phyloP scores from a whole-genome alignment of 2,113 vertebrate species.

The Raja brachyura region DNA sequence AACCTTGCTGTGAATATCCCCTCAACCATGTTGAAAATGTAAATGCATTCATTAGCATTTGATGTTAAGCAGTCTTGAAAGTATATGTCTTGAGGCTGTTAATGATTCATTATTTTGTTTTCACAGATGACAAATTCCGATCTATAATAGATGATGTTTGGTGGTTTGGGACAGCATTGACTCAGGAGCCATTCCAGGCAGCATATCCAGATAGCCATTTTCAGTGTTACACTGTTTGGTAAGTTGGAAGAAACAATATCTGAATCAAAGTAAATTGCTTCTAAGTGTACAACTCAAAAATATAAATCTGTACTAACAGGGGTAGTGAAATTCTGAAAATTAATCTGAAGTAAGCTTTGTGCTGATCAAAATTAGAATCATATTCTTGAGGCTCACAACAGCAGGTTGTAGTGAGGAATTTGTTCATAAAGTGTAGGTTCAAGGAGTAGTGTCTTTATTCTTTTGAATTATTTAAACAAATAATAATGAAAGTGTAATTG shows the following conservation, averaged over 20 bases:
- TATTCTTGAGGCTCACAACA: too few relatives aligned
- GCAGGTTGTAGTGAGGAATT: too few relatives aligned
- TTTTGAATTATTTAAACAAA: too few relatives aligned
- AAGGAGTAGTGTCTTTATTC: too few relatives aligned
- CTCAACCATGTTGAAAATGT: too few relatives aligned
- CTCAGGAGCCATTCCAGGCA: conserved; percentile 84
- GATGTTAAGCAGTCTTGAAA: neutral
- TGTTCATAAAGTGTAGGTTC: too few relatives aligned
- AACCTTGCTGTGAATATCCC: neutral
- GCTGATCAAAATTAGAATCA: too few relatives aligned
- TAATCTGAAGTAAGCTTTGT: neutral
- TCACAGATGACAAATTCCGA: conserved; percentile 79
- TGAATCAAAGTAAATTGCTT: neutral
- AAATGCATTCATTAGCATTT: neutral
- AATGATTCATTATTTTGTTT: conserved; percentile 29
- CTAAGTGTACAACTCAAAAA: neutral
- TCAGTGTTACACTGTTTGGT: conserved; percentile 94
- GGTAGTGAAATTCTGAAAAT: neutral
- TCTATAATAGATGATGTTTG: conserved; percentile 96
- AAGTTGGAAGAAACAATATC: conserved; percentile 42
- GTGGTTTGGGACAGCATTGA: conserved; percentile 95
- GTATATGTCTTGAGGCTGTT: neutral
- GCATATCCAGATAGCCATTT: conserved; percentile 94
- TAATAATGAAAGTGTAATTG: too few relatives aligned
- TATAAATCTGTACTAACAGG: neutral